Percentiles rank a stretch among this genome's conserved stretches.
These are phyloP conservation scores for Drosophila neocordata DNA, from an alignment of 1,140 invertebrate species.

Conservation along the genomic window DNA sequence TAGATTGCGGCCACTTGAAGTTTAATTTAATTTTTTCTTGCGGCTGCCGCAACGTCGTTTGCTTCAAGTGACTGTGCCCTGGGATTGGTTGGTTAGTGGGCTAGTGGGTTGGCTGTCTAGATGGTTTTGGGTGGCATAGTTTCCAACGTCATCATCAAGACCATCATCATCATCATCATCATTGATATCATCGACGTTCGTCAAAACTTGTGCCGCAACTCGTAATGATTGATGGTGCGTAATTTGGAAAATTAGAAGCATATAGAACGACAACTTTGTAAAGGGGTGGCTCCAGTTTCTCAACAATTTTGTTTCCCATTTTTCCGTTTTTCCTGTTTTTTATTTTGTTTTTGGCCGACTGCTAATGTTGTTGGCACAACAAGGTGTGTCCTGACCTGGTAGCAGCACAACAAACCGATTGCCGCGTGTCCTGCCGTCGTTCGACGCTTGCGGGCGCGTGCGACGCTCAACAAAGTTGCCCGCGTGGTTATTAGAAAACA, in stretches of 20 bases:
- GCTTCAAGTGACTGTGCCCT: conserved; percentile 63
- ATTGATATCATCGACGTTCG: conserved; percentile 53
- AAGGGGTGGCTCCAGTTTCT: conserved; percentile 63
- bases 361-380: conserved; percentile 81
- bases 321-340: conserved; percentile 25
- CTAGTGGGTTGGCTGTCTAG: conserved; percentile 23
- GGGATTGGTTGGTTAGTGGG: conserved; percentile 68
- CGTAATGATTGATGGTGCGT: conserved; percentile 79
- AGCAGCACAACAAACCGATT: conserved; percentile 37
- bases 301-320: conserved; percentile 15
- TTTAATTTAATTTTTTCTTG: conserved; percentile 77
- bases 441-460: conserved; percentile 67
- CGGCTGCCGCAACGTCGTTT: conserved; percentile 65
- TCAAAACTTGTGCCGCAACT: conserved; percentile 67
- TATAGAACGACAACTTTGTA: conserved; percentile 45
- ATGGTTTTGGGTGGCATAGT: conserved; percentile 40
- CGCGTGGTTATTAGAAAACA: conserved; percentile 81
- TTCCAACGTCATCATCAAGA: conserved; percentile 66
- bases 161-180: conserved; percentile 52
- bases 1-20: conserved; percentile 73
- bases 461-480: conserved; percentile 61
- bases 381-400: conserved; percentile 72
- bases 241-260: conserved; percentile 81
- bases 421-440: conserved; percentile 63
- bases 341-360: conserved; percentile 50